Evolutionary conservation across 2,888 invertebrate species (phyloP).

Genomic region (Cataglyphis livida): DNA sequence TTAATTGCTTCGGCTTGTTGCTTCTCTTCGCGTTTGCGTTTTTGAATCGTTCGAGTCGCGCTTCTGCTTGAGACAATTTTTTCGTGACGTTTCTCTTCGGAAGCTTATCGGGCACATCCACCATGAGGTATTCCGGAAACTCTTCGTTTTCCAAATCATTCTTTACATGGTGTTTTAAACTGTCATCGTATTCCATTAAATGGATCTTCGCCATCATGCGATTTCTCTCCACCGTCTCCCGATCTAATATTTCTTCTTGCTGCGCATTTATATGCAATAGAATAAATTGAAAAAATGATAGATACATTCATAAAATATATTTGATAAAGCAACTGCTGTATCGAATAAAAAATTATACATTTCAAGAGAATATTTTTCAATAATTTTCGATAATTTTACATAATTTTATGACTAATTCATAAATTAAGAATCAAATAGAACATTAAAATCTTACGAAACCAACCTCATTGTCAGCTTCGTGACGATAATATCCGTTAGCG

Average conservation of each 20-base stretch:
- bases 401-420: background rate
- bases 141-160: slow-evolving; percentile 86
- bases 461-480: slow-evolving; percentile 61
- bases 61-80: slow-evolving; percentile 83
- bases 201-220: slow-evolving; percentile 78
- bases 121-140: slow-evolving; percentile 82
- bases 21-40: slow-evolving; percentile 77
- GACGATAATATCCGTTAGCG: slow-evolving; percentile 72
- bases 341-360: background rate
- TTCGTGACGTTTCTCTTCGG: slow-evolving; percentile 84
- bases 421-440: background rate
- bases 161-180: slow-evolving; percentile 84
- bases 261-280: slow-evolving; percentile 3
- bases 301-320: background rate
- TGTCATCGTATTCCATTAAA: slow-evolving; percentile 83
- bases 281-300: slow-evolving; percentile 1
- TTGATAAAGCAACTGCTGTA: background rate
- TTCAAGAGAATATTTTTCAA: background rate
- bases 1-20: slow-evolving; percentile 61
- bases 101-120: slow-evolving; percentile 82
- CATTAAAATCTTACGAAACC: background rate
- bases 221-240: slow-evolving; percentile 76
- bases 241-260: slow-evolving; percentile 70
- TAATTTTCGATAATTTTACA: background rate
- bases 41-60: slow-evolving; percentile 78